Base-by-base conservation (phyloP, 2,888 invertebrate genomes). In the Agrilus cyanescens region DNA sequence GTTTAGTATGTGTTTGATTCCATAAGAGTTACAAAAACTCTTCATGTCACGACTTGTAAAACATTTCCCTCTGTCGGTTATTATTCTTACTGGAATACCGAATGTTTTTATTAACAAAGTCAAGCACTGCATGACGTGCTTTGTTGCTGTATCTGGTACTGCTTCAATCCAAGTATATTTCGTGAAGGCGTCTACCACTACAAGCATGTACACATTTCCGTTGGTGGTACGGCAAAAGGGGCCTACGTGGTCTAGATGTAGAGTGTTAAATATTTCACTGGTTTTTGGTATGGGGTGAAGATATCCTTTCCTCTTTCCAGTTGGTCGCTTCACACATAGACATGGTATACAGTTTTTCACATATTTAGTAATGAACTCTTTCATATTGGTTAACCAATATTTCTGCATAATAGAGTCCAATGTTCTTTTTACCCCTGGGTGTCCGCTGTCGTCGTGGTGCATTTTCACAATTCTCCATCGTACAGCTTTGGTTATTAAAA, bases 361-460 rank as follows among this genome's bases (percentile, higher is more conserved):
- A 37, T 59, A 57, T 41, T 59, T 60, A 8, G 30, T 37, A 32
- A 55, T 42, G 40, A 57, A 54, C 0, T 50, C 41, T 0, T 50
- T 46, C 54, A 56, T 56, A 46, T 50, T 53, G 0, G 57, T 51
- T 38, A 59, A 59, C 58, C 59, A 57, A 34, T 43, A 58, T 2
- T 52, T 49, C 0, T 34, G 43, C 46, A 54, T 55, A 7, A 57
- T 55, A 2, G 53, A 16, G 1, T 52, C 52, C 6, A 14, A 37
- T 33, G 50, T 51, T 5, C 45, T 41, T n/a, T 56, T 44, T 1
- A 53, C 37, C 0, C 51, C 52, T 12, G 53, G 43, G 41, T 59
- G 56, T 2, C 58, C 57, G 10, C 55, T 55, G 4, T 58, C 51
- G 41, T 58, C 57, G 39, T 58, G 59, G 14, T 52, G 46, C 52